Evolutionary conservation across 1,140 invertebrate genomes (phyloP).

Genomic region (Sitobion miscanthi): DNA sequence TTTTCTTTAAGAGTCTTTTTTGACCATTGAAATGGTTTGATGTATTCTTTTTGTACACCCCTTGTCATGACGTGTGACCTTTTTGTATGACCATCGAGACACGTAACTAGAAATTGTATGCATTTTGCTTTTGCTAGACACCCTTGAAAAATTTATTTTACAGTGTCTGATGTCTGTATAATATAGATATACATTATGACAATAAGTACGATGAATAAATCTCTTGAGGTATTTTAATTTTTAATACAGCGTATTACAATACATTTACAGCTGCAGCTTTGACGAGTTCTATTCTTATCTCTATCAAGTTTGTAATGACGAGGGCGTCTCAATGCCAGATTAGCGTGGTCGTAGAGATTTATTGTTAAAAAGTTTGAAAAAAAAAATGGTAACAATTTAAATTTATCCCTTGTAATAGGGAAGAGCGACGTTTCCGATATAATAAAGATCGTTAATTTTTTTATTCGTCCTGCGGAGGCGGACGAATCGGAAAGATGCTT

Average conservation of each 20-base stretch:
- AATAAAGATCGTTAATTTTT: slow-evolving; percentile 8
- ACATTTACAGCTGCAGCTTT: background rate
- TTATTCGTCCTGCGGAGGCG: background rate
- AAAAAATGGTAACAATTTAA: background rate
- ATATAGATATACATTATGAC: background rate
- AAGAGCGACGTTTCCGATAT: background rate
- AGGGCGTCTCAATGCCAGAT: background rate
- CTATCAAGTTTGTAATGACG: background rate
- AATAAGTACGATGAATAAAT: background rate
- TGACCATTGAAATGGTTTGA: background rate
- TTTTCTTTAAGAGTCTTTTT: background rate
- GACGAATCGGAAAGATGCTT: background rate
- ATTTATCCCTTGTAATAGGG: background rate
- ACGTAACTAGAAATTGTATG: too few species aligned
- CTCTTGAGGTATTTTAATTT: background rate
- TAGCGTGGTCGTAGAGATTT: background rate
- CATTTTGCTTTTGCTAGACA: too few species aligned
- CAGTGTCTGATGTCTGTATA: background rate
- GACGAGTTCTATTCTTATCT: background rate
- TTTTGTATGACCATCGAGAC: background rate
- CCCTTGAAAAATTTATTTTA: background rate
- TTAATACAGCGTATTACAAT: background rate
- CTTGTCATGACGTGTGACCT: background rate
- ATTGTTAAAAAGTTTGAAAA: background rate
- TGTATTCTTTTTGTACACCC: background rate